A percentile compares a stretch with the other conserved stretches of the same genome.
phyloP scores from a whole-genome alignment of 2,113 vertebrate genomes.

The Carassius carassius region DNA sequence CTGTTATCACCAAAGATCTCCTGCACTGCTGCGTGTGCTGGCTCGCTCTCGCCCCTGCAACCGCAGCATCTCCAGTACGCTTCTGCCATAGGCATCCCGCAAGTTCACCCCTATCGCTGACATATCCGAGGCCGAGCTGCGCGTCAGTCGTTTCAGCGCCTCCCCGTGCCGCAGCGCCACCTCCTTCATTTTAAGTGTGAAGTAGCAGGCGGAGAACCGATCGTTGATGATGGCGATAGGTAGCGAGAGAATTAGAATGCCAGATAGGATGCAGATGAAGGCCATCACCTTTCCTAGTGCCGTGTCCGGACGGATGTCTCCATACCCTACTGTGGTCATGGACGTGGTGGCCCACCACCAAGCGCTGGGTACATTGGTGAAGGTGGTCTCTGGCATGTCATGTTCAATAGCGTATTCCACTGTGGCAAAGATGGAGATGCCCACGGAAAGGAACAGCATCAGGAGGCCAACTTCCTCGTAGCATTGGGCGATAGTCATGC shows the following conservation, averaged over 20 bases:
- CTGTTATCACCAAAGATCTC: slow-evolving; percentile 84
- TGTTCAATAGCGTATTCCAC: slow-evolving; percentile 89
- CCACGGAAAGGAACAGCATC: slow-evolving; percentile 91
- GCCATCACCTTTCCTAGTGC: slow-evolving; percentile 87
- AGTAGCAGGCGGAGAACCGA: slow-evolving; percentile 94
- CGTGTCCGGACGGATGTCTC: slow-evolving; percentile 93
- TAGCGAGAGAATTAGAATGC: slow-evolving; percentile 91
- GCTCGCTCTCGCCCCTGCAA: slow-evolving; percentile 82
- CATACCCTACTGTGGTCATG: slow-evolving; percentile 97
- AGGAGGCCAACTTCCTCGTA: slow-evolving; percentile 95
- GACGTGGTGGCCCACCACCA: slow-evolving; percentile 99
- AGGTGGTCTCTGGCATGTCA: slow-evolving; percentile 85
- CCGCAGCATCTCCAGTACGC: slow-evolving; percentile 89
- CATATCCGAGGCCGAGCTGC: slow-evolving; percentile 81
- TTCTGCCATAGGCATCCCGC: slow-evolving; percentile 89
- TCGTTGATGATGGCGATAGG: slow-evolving; percentile 98
- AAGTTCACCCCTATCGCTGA: slow-evolving; percentile 84
- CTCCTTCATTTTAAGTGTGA: slow-evolving; percentile 90
- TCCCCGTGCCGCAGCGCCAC: slow-evolving; percentile 85
- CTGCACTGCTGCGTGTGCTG: slow-evolving; percentile 85
- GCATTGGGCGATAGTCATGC: slow-evolving; percentile 91
- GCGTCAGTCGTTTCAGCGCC: slow-evolving; percentile 85
- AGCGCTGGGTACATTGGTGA: slow-evolving; percentile 90
- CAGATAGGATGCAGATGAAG: slow-evolving; percentile 93
- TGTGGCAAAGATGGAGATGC: slow-evolving; percentile 93